Base-by-base conservation (phyloP, 64 coral and sea anemone genomes). In the Porites australiensis region DNA sequence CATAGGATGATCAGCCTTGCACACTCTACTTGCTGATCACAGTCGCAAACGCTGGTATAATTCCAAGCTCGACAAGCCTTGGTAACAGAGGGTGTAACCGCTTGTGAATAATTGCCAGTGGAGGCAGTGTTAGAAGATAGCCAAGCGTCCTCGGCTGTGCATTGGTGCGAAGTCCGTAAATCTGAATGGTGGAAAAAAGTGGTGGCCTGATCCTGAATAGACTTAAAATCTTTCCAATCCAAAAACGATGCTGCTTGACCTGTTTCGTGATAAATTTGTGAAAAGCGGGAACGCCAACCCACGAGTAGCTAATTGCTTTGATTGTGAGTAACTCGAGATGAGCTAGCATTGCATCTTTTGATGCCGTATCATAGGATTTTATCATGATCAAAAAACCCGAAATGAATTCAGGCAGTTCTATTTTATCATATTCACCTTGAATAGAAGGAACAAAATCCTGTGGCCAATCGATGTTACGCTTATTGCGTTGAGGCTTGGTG, bases 301-400 rank as follows among this genome's bases (percentile, higher is more conserved):
- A 77, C 51, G 43, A 88, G 44, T 88, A 88, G 58, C 86, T 85
- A 46, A 85, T 85, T 44, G 82, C 82, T 49, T 85, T 85, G 19
- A 13, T 45, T 14, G 10, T 4, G 15, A 85, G 13, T 66, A 85
- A 66, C 63, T 85, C 82, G 37, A 85, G 60, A 85, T 67, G 46
- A 50, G 82, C 82, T 16, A 67, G 13, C 82, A 85, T 85, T 4
- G 23, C 49, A 49, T 65, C 12, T 50, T 85, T 85, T 64, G 18
- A 13, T 6, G 37, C 44, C 13, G 23, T 6, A 68, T 65, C 60
- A 67, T 85, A 85, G 3, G 52, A 44, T 64, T 65, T 83, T 3
- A 65, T 64, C 81, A 83, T 83, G 5, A 64, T 49, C 6, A 85
- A 43, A 50, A 67, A 85, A 50, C 62, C 82, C 27, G 0, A 50